phyloP scores from a whole-genome alignment of 2,113 vertebrate species.

The Microcebus tavaratra region DNA sequence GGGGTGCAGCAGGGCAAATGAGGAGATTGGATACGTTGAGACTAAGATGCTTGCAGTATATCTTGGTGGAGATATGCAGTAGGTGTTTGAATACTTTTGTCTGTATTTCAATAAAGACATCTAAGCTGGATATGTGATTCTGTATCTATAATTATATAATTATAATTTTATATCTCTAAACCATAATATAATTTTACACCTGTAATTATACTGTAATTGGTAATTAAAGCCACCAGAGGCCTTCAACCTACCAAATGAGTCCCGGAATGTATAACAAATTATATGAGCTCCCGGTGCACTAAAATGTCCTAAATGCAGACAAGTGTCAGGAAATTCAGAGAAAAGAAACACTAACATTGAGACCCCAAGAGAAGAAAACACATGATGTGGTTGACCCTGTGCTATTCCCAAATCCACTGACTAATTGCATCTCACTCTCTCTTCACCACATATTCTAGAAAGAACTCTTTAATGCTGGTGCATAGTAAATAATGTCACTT shows the following conservation, averaged over 20 bases:
- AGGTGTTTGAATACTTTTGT: not conserved
- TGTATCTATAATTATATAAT: not conserved
- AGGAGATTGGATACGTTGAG: not conserved
- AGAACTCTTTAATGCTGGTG: not conserved
- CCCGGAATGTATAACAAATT: not conserved
- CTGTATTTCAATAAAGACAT: not conserved
- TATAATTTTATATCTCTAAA: not conserved
- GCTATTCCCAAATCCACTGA: too few species aligned
- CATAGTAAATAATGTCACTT: not conserved
- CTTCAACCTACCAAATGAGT: not conserved
- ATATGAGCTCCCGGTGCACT: not conserved
- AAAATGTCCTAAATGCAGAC: not conserved
- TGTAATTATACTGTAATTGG: not conserved
- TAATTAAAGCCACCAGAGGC: not conserved
- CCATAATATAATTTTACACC: not conserved
- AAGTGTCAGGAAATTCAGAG: not conserved
- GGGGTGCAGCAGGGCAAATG: not conserved
- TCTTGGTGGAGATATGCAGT: not conserved
- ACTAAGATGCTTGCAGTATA: not conserved
- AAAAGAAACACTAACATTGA: not conserved
- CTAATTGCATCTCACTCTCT: not conserved
- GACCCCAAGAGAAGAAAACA: not conserved
- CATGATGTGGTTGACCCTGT: accelerated
- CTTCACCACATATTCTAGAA: not conserved
- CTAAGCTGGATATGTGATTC: not conserved